Evolutionary conservation across 2,797 vertebrate species (phyloP).

Genomic region (Malurus leucopterus): DNA sequence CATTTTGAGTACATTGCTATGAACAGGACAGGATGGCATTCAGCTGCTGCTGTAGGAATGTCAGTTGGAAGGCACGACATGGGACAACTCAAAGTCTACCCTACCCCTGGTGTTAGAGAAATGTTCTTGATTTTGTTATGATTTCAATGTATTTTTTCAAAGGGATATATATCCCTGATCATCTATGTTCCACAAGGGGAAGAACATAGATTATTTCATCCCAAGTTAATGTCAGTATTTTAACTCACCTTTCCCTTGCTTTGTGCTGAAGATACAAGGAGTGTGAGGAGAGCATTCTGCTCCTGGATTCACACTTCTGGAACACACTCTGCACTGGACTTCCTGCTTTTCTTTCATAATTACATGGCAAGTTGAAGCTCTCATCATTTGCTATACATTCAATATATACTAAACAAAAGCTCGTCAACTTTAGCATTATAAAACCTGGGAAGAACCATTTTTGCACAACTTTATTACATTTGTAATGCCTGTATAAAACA

Average conservation of each 20-base stretch:
- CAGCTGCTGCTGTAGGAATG: neutral
- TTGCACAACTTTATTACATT: neutral
- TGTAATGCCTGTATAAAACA: neutral
- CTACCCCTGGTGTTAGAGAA: neutral
- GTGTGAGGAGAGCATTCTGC: neutral
- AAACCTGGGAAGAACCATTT: neutral
- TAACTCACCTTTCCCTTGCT: neutral
- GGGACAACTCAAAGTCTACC: neutral
- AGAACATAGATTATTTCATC: neutral
- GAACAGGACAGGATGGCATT: neutral
- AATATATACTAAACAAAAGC: neutral
- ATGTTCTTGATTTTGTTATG: neutral
- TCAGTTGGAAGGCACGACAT: neutral
- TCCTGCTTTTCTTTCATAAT: neutral
- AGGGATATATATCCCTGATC: neutral
- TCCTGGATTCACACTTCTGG: neutral
- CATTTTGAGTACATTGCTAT: neutral
- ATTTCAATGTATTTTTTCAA: neutral
- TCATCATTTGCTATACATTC: neutral
- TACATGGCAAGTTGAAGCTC: neutral
- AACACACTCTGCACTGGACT: neutral
- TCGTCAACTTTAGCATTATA: neutral
- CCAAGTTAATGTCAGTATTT: neutral
- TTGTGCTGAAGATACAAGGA: neutral
- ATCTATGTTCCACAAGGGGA: neutral